Conservation (phyloP, 2,113 vertebrate genomes). For the Callorhinus ursinus region DNA sequence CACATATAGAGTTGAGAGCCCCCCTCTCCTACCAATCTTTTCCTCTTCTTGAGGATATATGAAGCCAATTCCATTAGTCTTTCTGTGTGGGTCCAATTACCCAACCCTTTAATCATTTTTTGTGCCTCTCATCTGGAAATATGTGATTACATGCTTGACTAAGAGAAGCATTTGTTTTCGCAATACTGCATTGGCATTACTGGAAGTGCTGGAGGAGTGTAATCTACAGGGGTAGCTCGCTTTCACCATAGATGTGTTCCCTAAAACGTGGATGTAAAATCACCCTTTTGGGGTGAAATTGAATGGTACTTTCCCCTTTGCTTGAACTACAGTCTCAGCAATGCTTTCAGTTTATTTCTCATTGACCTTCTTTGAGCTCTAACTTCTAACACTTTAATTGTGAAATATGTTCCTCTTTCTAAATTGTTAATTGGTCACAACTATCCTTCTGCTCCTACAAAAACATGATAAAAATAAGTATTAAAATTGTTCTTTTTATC, state of each 20-base stretch:
- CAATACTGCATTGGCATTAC: neutral
- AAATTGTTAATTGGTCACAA: neutral
- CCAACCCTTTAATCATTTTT: conserved; percentile 73
- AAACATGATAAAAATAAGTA: neutral
- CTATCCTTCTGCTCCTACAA: neutral
- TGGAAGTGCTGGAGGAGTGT: neutral
- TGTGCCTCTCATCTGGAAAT: conserved; percentile 77
- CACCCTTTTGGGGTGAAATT: conserved; percentile 21
- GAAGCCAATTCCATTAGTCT: conserved; percentile 65
- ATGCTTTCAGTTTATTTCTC: conserved; percentile 39
- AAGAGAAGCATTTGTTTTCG: conserved; percentile 57
- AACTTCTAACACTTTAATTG: neutral
- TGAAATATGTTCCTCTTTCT: conserved; percentile 18
- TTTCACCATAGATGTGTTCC: neutral
- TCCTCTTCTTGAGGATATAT: conserved; percentile 14
- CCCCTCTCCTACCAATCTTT: neutral
- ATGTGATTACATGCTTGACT: conserved; percentile 75
- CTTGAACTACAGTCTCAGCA: neutral
- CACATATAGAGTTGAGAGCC: neutral
- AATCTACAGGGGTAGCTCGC: neutral
- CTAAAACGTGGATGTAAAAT: conserved; percentile 17
- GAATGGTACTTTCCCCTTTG: conserved; percentile 14
- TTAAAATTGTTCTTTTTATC: neutral
- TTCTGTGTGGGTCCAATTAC: conserved; percentile 65
- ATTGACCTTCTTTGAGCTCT: neutral